Percentiles rank a stretch among this genome's conserved stretches.
Evolutionary conservation across 1,140 invertebrate genomes (phyloP).

Genomic region (Stratiolaelaps scimitus): DNA sequence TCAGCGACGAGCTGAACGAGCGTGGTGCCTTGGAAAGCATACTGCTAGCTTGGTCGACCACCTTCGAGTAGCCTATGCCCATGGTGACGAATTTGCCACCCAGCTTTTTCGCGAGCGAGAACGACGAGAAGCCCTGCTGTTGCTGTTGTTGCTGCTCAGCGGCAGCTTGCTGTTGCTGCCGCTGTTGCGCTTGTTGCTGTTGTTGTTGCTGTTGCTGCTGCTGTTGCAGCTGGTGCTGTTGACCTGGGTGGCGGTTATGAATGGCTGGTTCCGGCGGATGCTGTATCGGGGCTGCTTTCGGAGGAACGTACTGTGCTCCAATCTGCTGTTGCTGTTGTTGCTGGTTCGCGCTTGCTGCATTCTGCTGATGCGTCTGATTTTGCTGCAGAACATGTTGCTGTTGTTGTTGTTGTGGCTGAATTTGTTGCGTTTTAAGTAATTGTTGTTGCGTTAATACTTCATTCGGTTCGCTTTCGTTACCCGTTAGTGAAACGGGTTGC

Average conservation of each 20-base stretch:
- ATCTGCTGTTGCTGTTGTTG: too few relatives aligned
- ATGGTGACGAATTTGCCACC: conserved; percentile 25
- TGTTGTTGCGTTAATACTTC: neutral
- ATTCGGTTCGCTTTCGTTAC: neutral
- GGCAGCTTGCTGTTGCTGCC: conserved; percentile 40
- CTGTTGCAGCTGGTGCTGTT: conserved; percentile 29
- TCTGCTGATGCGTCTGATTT: neutral
- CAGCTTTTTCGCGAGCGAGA: conserved; percentile 16
- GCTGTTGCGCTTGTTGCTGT: conserved; percentile 45
- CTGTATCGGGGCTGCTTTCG: conserved; percentile 28
- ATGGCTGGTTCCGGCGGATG: conserved; percentile 17
- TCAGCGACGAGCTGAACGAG: neutral
- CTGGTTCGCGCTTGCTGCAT: conserved; percentile 19
- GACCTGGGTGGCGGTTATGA: neutral
- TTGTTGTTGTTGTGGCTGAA: conserved; percentile 29
- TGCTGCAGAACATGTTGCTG: conserved; percentile 5
- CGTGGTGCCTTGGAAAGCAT: conserved; percentile 18
- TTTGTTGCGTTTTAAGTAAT: conserved; percentile 29
- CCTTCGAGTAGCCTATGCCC: conserved; percentile 10
- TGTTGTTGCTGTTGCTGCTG: conserved; percentile 41
- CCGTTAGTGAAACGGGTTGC: too few relatives aligned
- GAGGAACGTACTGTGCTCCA: conserved; percentile 21
- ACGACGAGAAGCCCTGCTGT: conserved; percentile 40
- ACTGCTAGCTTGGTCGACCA: conserved; percentile 22
- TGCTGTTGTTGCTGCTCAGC: conserved; percentile 40